phyloP scores from a whole-genome alignment of 2,888 invertebrate species.

The Encarsia formosa region DNA sequence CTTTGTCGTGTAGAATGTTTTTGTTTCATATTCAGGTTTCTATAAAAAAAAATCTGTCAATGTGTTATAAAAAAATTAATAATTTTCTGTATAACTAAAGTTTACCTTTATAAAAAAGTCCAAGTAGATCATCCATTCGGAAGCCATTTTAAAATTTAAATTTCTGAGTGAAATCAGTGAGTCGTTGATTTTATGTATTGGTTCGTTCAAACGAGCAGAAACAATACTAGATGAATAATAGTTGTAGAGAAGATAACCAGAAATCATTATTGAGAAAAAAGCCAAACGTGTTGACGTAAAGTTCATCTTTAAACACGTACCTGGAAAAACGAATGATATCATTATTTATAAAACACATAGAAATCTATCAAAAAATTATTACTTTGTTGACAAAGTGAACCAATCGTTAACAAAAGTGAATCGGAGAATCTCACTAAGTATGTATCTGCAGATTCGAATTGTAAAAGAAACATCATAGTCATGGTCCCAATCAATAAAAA shows the following conservation, averaged over 20 bases:
- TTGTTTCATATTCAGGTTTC: constrained; percentile 33
- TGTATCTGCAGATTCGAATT: not conserved
- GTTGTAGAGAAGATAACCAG: constrained; percentile 22
- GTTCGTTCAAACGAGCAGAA: constrained; percentile 18
- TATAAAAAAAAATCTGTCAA: not conserved
- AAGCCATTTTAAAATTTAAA: constrained; percentile 9
- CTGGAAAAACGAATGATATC: not conserved
- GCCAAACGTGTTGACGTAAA: constrained; percentile 11
- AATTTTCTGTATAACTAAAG: not conserved
- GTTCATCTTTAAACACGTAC: constrained; percentile 13
- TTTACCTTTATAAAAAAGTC: constrained; percentile 4
- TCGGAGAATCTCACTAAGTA: not conserved
- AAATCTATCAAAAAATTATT: not conserved
- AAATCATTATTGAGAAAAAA: constrained; percentile 12
- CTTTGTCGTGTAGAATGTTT: constrained; percentile 25
- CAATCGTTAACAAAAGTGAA: constrained; percentile 7
- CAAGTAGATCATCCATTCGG: constrained; percentile 18
- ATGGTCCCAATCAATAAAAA: not conserved
- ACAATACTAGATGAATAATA: constrained; percentile 25
- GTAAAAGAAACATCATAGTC: not conserved
- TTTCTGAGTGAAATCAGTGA: constrained; percentile 13
- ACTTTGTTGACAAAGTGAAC: constrained; percentile 16
- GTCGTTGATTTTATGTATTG: constrained; percentile 21
- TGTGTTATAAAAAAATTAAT: not conserved
- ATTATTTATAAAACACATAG: not conserved